Conservation (phyloP, 2,113 vertebrate genomes). For the Tetrax tetrax region DNA sequence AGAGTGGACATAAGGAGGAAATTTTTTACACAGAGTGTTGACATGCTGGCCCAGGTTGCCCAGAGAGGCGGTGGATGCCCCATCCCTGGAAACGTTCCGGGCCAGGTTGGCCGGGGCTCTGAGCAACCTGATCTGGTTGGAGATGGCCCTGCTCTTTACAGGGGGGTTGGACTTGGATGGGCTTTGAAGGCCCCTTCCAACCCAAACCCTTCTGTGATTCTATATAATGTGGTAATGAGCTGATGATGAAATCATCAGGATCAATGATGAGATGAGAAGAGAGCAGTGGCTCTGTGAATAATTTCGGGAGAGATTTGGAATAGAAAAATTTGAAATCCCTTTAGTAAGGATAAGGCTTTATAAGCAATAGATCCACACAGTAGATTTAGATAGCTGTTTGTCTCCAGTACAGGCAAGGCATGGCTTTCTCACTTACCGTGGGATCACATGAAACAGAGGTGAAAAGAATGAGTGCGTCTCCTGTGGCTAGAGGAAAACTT, state of each 20-base stretch:
- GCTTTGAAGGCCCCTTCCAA: too few species aligned
- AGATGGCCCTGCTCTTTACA: too few species aligned
- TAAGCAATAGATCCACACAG: neutral
- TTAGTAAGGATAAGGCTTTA: neutral
- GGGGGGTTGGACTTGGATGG: too few species aligned
- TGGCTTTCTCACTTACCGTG: neutral
- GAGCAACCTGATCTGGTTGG: too few species aligned
- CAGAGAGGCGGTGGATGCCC: too few species aligned
- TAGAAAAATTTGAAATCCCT: neutral
- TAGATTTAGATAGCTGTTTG: neutral
- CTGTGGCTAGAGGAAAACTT: neutral
- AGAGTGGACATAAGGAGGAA: too few species aligned
- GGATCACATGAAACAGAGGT: neutral
- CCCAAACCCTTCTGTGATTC: neutral
- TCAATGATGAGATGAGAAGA: neutral
- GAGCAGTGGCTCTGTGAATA: neutral
- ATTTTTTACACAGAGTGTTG: too few species aligned
- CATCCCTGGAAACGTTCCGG: too few species aligned
- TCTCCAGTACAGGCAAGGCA: neutral
- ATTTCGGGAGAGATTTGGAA: neutral
- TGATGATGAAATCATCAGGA: neutral
- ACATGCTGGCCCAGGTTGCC: too few species aligned
- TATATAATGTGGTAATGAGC: neutral
- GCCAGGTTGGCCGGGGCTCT: too few species aligned
- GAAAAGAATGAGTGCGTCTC: neutral